Base-by-base conservation (phyloP, 2,888 invertebrate species). In the Scaeva pyrastri region DNA sequence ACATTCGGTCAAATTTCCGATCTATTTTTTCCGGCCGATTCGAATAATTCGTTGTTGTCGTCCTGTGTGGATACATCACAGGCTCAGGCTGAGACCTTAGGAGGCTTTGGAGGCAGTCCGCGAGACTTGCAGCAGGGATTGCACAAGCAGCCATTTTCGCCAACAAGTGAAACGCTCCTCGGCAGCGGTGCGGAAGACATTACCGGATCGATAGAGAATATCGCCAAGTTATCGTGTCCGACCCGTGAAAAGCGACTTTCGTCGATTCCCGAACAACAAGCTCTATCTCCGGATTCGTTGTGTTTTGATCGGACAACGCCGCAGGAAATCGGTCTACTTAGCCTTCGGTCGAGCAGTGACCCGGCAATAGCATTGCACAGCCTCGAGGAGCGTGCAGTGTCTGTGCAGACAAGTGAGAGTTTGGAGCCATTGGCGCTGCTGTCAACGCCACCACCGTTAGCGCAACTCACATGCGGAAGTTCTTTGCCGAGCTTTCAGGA, bases 401-500 rank as follows among this genome's bases (percentile, higher is more conserved):
- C 21, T n/a, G 39, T 68, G 8, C 73, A 84, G 5, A n/a, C 64
- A 3, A 78, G 82, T 70, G 88, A 83, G 5, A 87, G 73, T 43
- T 70, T 87, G 21, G 85, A 85, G 36, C 71, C 75, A n/a, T 71
- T 79, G 23, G 66, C 86, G 21, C 36, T 88, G 36, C 26, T 85
- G 58, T 76, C 88, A 88, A 39, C 90, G 88, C 55, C 89, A 88
- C 52, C 89, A 86, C 21, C 90, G 89, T 60, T 60, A 60, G 70
- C 87, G 68, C 90, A 91, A 36, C 88, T 91, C 66, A 90, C 91
- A 52, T 90, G 91, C 43, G 94, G 95, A 89, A 94, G 95, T 58
- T 94, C 96, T 60, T 93, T 97, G 90, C 97, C 97, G 88, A 97
- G 97, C 93, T 97, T 97, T 93, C 96, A 97, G 93, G 97, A 97